Conservation (phyloP, 2,888 invertebrate species). For the Elmis aenea region DNA sequence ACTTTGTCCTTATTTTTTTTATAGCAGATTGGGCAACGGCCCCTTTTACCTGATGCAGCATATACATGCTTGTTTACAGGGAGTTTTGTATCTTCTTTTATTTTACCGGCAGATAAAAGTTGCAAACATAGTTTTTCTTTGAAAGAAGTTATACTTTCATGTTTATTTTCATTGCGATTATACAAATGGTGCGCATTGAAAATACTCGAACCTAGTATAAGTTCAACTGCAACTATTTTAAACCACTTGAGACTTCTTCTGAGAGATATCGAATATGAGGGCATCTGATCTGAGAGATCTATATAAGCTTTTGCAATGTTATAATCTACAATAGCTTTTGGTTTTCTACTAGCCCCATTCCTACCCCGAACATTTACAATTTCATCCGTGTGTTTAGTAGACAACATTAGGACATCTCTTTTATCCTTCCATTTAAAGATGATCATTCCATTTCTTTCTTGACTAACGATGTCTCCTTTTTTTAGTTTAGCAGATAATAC, state of each 20-base stretch:
- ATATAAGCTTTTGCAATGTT: slow-evolving; percentile 18
- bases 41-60: background rate
- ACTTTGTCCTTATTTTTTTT: background rate
- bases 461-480: slow-evolving; percentile 8
- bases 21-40: background rate
- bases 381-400: slow-evolving; percentile 4
- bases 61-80: background rate
- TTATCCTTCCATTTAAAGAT: slow-evolving; percentile 15
- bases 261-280: slow-evolving; percentile 9
- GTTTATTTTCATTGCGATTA: slow-evolving; percentile 3
- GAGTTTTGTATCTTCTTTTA: background rate
- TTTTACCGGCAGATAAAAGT: background rate
- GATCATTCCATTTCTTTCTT: slow-evolving; percentile 7
- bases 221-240: slow-evolving; percentile 14
- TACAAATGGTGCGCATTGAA: slow-evolving; percentile 10
- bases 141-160: slow-evolving; percentile 1
- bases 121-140: slow-evolving; percentile 4
- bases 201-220: slow-evolving; percentile 7
- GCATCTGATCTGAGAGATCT: slow-evolving; percentile 17
- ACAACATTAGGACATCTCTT: slow-evolving; percentile 9
- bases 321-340: slow-evolving; percentile 16
- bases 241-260: slow-evolving; percentile 17
- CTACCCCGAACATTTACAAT: slow-evolving; percentile 1
- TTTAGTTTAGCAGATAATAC: slow-evolving; percentile 10
- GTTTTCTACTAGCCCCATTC: slow-evolving; percentile 11